phyloP scores from a whole-genome alignment of 2,113 vertebrate species.

The Hypanus sabinus region DNA sequence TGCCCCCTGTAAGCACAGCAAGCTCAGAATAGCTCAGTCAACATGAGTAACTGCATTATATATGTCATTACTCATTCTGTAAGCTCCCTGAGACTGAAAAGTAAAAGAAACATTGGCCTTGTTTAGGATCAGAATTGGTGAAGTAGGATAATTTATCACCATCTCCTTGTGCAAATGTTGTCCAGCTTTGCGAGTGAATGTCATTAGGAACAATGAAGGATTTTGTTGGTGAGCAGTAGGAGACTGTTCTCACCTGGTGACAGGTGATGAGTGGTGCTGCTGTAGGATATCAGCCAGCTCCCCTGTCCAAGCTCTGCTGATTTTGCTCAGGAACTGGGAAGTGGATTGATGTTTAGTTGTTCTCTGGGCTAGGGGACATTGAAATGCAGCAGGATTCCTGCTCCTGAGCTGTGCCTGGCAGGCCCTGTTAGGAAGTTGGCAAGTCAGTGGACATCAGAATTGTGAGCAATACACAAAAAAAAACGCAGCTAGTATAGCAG shows the following conservation, averaged over 20 bases:
- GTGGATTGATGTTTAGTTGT: background rate
- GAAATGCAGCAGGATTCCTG: background rate
- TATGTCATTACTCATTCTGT: background rate
- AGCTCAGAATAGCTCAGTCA: background rate
- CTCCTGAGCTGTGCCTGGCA: background rate
- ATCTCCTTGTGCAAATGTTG: background rate
- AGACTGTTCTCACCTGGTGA: background rate
- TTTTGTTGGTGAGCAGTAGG: background rate
- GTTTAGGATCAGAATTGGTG: background rate
- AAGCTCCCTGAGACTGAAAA: background rate
- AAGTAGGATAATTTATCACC: background rate
- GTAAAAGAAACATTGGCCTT: background rate
- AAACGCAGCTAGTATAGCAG: too few species aligned
- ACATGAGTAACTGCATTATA: background rate
- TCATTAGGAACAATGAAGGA: background rate
- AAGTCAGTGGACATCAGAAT: background rate
- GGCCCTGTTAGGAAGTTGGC: background rate
- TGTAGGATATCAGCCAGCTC: background rate
- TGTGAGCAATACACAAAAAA: too few species aligned
- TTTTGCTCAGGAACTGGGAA: background rate
- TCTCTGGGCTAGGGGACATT: background rate
- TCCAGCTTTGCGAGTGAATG: background rate
- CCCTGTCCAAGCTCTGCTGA: background rate
- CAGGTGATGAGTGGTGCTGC: background rate
- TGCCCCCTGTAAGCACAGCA: background rate